A percentile compares a stretch with the other conserved stretches of the same genome.
Evolutionary conservation across 2,797 vertebrate species (phyloP).

Genomic region (Pampus argenteus): DNA sequence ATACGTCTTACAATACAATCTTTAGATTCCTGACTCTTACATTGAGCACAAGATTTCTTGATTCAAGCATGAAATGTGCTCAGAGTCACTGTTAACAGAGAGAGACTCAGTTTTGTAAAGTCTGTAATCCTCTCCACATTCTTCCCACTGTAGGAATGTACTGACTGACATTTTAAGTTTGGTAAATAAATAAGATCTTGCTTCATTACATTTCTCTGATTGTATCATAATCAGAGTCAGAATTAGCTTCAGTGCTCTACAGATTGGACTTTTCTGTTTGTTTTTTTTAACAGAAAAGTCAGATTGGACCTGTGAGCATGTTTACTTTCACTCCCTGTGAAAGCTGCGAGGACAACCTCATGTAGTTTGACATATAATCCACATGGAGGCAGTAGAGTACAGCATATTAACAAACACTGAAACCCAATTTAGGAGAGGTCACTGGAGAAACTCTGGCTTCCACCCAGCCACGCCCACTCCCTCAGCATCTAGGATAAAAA

Average conservation of each 20-base stretch:
- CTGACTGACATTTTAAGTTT: neutral
- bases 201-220: slow-evolving; percentile 3
- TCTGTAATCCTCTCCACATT: neutral
- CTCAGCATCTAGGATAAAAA: slow-evolving; percentile 77
- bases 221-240: slow-evolving; percentile 1
- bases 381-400: slow-evolving; percentile 71
- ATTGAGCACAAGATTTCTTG: neutral
- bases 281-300: neutral
- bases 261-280: neutral
- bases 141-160: slow-evolving; percentile 4
- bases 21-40: neutral
- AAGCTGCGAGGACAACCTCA: neutral
- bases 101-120: neutral
- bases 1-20: slow-evolving; percentile 7
- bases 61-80: neutral
- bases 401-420: neutral
- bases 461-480: slow-evolving; percentile 83
- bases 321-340: neutral
- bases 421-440: slow-evolving; percentile 69
- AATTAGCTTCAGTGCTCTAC: slow-evolving; percentile 1
- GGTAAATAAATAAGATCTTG: slow-evolving; percentile 25
- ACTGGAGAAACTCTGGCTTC: slow-evolving; percentile 77
- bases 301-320: neutral
- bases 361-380: slow-evolving; percentile 65
- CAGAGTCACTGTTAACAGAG: neutral